A percentile compares a stretch with the other conserved stretches of the same genome.
Evolutionary conservation across 2,113 vertebrate species (phyloP).

Genomic region (Puma concolor): DNA sequence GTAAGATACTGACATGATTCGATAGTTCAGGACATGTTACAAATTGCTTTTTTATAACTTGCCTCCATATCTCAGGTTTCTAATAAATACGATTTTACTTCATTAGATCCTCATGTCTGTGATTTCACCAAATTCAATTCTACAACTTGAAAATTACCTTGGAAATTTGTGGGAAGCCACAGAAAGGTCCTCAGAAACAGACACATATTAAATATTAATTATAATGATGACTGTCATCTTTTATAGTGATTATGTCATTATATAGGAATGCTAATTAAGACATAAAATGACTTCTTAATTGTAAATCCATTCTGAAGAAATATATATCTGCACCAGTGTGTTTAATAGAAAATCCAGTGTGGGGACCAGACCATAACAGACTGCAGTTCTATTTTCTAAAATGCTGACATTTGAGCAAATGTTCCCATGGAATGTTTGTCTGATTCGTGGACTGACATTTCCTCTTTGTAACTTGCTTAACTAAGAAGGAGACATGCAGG

Average conservation of each 20-base stretch:
- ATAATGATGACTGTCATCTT: slow-evolving; percentile 71
- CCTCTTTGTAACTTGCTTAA: slow-evolving; percentile 86
- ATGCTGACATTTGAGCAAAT: slow-evolving; percentile 85
- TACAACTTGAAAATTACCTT: slow-evolving; percentile 69
- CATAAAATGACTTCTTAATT: slow-evolving; percentile 67
- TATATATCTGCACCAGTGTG: slow-evolving; percentile 47
- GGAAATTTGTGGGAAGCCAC: slow-evolving; percentile 53
- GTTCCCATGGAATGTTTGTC: slow-evolving; percentile 85
- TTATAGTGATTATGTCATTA: slow-evolving; percentile 77
- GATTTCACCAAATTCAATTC: slow-evolving; percentile 51
- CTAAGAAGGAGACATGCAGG: slow-evolving; percentile 81
- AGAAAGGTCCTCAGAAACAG: slow-evolving; percentile 66
- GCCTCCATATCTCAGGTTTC: slow-evolving; percentile 49
- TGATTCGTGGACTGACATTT: slow-evolving; percentile 87
- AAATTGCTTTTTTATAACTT: slow-evolving; percentile 14
- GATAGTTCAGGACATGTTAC: background rate
- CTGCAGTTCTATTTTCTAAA: slow-evolving; percentile 81
- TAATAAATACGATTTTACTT: background rate
- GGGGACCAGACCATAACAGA: slow-evolving; percentile 71
- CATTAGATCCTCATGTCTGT: background rate
- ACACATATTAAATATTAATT: slow-evolving; percentile 70
- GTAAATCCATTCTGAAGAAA: slow-evolving; percentile 63
- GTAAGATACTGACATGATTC: background rate
- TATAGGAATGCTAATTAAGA: slow-evolving; percentile 76
- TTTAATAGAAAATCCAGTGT: slow-evolving; percentile 75